Evolutionary conservation across 2,888 invertebrate genomes (phyloP).

Genomic region (Prosapia bicincta): DNA sequence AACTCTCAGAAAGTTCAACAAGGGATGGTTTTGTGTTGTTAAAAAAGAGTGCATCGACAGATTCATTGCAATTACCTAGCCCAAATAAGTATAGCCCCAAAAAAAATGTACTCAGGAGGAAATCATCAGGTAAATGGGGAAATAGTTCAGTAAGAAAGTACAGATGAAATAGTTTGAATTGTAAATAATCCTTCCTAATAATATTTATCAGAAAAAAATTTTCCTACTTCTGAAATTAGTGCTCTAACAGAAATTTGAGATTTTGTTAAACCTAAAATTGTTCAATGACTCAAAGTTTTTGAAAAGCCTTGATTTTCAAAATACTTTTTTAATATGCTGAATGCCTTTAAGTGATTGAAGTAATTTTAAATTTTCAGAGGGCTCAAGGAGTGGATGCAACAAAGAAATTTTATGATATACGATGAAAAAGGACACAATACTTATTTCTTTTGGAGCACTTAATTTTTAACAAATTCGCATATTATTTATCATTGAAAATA

Average conservation of each 20-base stretch:
- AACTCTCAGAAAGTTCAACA: not conserved
- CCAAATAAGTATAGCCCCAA: not conserved
- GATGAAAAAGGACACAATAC: too few relatives aligned
- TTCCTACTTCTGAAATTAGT: too few relatives aligned
- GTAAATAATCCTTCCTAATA: constrained; percentile 9
- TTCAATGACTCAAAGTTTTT: too few relatives aligned
- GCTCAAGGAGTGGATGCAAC: too few relatives aligned
- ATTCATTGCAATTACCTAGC: not conserved
- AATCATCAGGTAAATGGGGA: not conserved
- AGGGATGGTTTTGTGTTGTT: not conserved
- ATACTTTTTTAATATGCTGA: too few relatives aligned
- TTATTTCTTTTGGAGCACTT: not conserved
- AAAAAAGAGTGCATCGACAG: not conserved
- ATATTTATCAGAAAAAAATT: too few relatives aligned
- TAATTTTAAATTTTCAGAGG: too few relatives aligned
- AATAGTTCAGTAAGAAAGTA: constrained; percentile 25
- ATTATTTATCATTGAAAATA: not conserved
- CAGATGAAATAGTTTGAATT: constrained; percentile 13
- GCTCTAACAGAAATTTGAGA: not conserved
- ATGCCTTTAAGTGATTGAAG: too few relatives aligned
- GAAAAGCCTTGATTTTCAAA: too few relatives aligned
- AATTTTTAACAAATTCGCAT: not conserved
- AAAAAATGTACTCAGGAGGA: not conserved
- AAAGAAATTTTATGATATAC: too few relatives aligned
- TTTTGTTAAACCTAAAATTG: too few relatives aligned